Conservation (phyloP, 2,113 vertebrate genomes). For the Pycnonotus jocosus region DNA sequence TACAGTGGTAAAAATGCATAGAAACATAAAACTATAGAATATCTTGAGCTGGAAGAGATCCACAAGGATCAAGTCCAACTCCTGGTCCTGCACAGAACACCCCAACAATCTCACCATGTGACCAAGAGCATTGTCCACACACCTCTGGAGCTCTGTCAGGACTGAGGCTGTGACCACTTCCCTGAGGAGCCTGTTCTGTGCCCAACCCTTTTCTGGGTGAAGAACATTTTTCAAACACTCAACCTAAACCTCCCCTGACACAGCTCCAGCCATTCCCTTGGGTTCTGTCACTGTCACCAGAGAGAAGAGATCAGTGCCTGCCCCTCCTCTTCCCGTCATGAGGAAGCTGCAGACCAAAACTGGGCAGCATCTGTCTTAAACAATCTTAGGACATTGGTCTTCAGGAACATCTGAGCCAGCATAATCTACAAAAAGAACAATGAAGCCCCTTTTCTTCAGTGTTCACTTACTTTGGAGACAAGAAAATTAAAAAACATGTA, state of each 20-base stretch:
- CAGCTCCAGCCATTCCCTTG: not conserved
- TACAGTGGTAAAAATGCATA: not conserved
- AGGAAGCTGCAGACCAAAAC: not conserved
- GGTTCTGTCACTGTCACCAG: not conserved
- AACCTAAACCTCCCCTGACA: not conserved
- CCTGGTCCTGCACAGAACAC: not conserved
- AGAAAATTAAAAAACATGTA: not conserved
- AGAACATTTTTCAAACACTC: not conserved
- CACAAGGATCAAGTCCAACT: not conserved
- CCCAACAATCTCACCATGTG: not conserved
- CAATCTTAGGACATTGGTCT: not conserved
- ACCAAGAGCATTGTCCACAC: rapidly evolving
- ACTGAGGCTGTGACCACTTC: not conserved
- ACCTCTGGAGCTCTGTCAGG: not conserved
- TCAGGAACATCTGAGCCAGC: not conserved
- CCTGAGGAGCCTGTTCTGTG: not conserved
- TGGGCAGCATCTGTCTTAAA: not conserved
- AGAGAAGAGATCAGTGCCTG: not conserved
- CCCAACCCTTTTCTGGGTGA: not conserved
- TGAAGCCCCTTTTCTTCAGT: not conserved
- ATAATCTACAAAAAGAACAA: not conserved
- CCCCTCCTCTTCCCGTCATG: not conserved
- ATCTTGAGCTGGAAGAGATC: not conserved
- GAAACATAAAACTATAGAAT: not conserved
- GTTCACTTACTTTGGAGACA: not conserved